These are phyloP conservation scores for Rhinopithecus roxellana DNA, from an alignment of 2,113 vertebrate genomes.

Conservation along the genomic window DNA sequence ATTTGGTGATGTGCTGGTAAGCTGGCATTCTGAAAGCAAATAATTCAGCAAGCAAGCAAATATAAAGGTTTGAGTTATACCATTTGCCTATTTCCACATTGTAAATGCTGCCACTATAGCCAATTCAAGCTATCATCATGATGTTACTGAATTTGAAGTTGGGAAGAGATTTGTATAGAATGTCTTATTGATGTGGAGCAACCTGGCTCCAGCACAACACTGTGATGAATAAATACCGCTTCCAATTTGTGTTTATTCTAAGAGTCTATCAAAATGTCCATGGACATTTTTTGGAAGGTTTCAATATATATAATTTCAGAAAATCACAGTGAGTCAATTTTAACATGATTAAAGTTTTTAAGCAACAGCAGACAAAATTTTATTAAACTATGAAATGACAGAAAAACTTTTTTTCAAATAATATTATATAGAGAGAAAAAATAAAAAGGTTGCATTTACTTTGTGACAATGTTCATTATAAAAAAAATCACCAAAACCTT, in stretches of 20 bases:
- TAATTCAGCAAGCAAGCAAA: not conserved
- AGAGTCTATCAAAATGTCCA: not conserved
- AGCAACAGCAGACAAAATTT: not conserved
- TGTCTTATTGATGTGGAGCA: not conserved
- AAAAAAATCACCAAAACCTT: not conserved
- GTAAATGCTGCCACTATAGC: not conserved
- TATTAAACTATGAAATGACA: not conserved
- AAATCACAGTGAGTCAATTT: not conserved
- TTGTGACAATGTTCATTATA: slow-evolving; percentile 9
- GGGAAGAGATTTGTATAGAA: not conserved
- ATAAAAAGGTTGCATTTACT: not conserved
- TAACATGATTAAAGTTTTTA: slow-evolving; percentile 1
- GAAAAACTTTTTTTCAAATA: slow-evolving; percentile 29
- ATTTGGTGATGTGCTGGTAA: not conserved
- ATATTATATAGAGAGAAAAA: slow-evolving; percentile 34
- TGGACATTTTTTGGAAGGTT: not conserved
- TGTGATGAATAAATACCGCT: not conserved
- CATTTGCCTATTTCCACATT: not conserved
- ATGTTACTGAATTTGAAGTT: not conserved
- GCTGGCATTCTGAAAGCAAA: slow-evolving; percentile 18
- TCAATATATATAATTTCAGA: not conserved
- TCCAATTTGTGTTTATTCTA: not conserved
- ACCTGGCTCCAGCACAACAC: not conserved
- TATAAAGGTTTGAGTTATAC: not conserved
- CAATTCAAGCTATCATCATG: not conserved